Conservation (phyloP, 2,113 vertebrate genomes). For the Ptilonorhynchus violaceus region DNA sequence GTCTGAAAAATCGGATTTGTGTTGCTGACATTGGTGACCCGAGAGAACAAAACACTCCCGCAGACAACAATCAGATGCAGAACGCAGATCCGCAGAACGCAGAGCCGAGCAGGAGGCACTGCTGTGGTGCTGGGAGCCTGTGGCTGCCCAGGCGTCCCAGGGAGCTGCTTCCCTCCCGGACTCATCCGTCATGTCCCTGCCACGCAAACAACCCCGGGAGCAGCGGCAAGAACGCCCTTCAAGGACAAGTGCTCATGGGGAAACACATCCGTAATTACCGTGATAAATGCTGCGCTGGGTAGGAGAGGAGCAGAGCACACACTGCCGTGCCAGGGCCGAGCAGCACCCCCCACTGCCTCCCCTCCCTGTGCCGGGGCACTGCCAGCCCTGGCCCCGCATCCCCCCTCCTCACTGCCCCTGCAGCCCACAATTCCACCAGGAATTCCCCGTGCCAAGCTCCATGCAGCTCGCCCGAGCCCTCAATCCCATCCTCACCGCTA, state of each 20-base stretch:
- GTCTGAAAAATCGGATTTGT: not conserved
- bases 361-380: not conserved
- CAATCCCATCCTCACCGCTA: not conserved
- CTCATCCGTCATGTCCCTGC: not conserved
- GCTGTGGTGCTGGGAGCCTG: fast-evolving
- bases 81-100: not conserved
- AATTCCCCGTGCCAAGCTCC: fast-evolving
- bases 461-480: not conserved
- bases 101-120: not conserved
- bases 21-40: not conserved
- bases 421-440: not conserved
- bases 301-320: not conserved
- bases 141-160: not conserved
- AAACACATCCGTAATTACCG: not conserved
- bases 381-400: not conserved
- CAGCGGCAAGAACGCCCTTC: not conserved
- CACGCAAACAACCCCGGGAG: fast-evolving
- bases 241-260: not conserved
- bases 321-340: fast-evolving
- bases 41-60: not conserved
- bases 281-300: not conserved
- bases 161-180: not conserved
- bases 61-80: not conserved
- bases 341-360: not conserved
- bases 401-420: not conserved